phyloP scores from a whole-genome alignment of 2,888 invertebrate genomes.

The Helobdella robusta region DNA sequence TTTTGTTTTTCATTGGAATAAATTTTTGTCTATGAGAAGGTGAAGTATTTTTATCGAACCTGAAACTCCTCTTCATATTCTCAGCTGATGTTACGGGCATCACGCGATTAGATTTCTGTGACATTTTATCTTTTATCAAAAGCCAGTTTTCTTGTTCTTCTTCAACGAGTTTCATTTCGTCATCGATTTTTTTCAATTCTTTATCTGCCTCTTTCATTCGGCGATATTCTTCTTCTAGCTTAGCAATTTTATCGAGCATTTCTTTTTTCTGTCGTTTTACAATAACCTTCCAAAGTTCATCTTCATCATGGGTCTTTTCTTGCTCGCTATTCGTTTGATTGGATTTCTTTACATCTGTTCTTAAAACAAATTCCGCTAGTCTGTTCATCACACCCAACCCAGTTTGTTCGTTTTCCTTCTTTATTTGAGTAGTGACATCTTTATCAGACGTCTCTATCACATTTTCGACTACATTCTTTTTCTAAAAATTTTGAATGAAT shows the following conservation, averaged over 20 bases:
- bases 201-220: constrained; percentile 19
- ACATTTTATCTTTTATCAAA: background rate
- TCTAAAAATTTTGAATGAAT: too few species aligned
- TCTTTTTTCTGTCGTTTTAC: background rate
- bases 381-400: too few species aligned
- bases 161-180: constrained; percentile 12
- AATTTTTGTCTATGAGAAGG: background rate
- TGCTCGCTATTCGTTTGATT: too few species aligned
- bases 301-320: too few species aligned
- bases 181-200: constrained; percentile 15
- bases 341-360: too few species aligned
- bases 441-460: too few species aligned
- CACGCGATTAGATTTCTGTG: background rate
- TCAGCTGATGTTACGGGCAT: background rate
- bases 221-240: constrained; percentile 14
- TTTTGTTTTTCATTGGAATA: background rate
- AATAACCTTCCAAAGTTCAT: background rate
- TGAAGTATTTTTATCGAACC: background rate
- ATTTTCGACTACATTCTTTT: too few species aligned
- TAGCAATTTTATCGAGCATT: background rate
- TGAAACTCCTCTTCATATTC: background rate
- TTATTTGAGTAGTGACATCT: too few species aligned
- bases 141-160: constrained; percentile 19
- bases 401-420: too few species aligned
- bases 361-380: too few species aligned